phyloP scores from a whole-genome alignment of 2,888 invertebrate species.

The Tholera decimalis region DNA sequence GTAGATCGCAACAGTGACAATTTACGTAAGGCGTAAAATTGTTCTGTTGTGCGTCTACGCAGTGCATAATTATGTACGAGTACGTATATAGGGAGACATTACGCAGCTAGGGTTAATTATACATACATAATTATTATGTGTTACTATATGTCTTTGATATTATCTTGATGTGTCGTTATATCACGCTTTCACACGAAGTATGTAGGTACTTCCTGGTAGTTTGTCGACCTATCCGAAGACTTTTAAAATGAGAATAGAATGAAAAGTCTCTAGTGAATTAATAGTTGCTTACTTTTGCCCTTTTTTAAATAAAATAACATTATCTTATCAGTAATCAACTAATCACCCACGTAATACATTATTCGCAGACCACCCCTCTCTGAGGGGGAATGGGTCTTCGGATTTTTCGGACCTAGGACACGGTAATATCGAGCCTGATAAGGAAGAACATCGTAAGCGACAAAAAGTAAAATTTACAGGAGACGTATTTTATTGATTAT shows the following conservation, averaged over 20 bases:
- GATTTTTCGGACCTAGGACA: no score
- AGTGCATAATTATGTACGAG: no score
- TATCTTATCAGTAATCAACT: no score
- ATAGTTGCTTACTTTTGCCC: neutral
- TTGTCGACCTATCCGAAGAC: neutral
- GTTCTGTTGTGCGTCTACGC: constrained; percentile 40
- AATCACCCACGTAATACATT: no score
- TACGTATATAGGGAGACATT: constrained; percentile 36
- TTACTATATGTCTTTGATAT: constrained; percentile 13
- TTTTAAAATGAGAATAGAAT: neutral
- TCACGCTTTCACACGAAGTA: constrained; percentile 32
- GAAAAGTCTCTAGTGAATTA: neutral
- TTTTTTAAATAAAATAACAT: no score
- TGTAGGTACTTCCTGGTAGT: constrained; percentile 15
- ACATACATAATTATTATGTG: constrained; percentile 29
- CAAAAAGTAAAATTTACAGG: no score
- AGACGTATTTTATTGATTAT: no score
- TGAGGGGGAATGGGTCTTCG: no score
- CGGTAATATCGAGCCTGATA: no score
- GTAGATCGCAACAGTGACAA: constrained; percentile 34
- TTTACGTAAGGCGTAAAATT: constrained; percentile 40
- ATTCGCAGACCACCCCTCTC: no score
- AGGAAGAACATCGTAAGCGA: no score
- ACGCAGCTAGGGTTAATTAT: constrained; percentile 36
- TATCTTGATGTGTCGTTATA: constrained; percentile 38